Percentiles rank a stretch among this genome's conserved stretches.
phyloP scores from a whole-genome alignment of 2,797 vertebrate species.

The Rhodeus uyekii region DNA sequence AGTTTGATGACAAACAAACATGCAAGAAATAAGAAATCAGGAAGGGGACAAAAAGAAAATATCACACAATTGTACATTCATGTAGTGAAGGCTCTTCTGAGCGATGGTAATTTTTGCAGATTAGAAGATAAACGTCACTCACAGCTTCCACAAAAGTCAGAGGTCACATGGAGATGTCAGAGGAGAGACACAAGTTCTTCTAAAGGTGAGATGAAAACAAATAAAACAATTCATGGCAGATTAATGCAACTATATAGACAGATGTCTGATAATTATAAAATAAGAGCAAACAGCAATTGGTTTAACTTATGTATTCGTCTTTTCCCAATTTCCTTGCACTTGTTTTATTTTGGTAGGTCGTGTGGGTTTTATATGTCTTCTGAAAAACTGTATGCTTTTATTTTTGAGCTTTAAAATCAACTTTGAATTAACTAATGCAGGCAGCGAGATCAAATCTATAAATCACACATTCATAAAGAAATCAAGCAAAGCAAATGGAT shows the following conservation, averaged over 20 bases:
- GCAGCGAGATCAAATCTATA: not conserved
- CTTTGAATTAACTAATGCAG: not conserved
- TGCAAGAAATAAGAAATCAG: no score
- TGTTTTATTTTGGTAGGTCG: not conserved
- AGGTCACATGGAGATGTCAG: slow-evolving; percentile 4
- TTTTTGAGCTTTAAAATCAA: not conserved
- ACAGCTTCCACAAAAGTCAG: slow-evolving; percentile 3
- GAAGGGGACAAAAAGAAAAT: no score
- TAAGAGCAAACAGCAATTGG: not conserved
- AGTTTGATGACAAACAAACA: no score
- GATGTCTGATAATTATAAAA: not conserved
- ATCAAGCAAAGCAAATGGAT: not conserved
- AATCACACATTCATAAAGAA: not conserved
- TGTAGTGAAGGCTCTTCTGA: not conserved
- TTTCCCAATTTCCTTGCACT: no score
- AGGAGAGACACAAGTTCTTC: slow-evolving; percentile 20
- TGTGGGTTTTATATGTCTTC: not conserved
- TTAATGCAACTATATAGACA: not conserved
- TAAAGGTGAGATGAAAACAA: not conserved
- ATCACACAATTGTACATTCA: not conserved
- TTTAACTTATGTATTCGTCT: not conserved
- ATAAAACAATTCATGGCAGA: not conserved
- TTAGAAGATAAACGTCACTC: slow-evolving; percentile 21
- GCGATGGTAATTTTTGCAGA: slow-evolving; percentile 8
- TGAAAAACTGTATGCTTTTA: not conserved